These are phyloP conservation scores for Plecturocebus donacophilus DNA, from an alignment of 2,113 vertebrate species.

Conservation along the genomic window DNA sequence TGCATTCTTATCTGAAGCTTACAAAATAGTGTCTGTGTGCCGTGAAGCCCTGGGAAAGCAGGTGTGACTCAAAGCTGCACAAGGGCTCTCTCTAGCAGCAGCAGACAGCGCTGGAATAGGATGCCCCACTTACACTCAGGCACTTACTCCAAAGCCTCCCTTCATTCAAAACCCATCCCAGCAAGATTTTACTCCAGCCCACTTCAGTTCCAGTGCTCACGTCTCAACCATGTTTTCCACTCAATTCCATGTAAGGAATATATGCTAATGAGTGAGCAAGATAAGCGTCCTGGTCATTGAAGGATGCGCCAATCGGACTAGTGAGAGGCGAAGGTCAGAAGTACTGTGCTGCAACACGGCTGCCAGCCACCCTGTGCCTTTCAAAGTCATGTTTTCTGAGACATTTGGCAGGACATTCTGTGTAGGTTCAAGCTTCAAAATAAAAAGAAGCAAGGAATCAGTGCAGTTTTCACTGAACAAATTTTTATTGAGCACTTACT, in stretches of 20 bases:
- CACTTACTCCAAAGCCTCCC: neutral
- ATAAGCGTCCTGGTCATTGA: neutral
- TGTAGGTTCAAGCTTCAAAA: neutral
- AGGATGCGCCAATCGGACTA: neutral
- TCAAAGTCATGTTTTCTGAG: neutral
- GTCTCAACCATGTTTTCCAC: neutral
- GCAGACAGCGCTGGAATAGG: neutral
- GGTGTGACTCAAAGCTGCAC: neutral
- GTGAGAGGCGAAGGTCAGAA: neutral
- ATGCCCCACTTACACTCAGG: neutral
- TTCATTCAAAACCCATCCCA: neutral
- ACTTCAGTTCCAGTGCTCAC: neutral
- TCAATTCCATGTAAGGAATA: neutral
- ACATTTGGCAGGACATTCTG: neutral
- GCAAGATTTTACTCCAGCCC: neutral
- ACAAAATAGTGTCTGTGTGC: neutral
- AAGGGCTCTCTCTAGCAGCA: neutral
- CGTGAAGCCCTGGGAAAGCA: neutral
- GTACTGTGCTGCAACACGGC: neutral
- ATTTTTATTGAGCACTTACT: neutral
- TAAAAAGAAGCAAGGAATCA: neutral
- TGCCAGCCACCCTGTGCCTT: neutral
- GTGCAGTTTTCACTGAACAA: neutral
- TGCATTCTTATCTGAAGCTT: constrained; percentile 8
- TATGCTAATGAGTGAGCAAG: neutral